Base-by-base conservation (phyloP, 2,888 invertebrate genomes). In the Spisula subtruncata region DNA sequence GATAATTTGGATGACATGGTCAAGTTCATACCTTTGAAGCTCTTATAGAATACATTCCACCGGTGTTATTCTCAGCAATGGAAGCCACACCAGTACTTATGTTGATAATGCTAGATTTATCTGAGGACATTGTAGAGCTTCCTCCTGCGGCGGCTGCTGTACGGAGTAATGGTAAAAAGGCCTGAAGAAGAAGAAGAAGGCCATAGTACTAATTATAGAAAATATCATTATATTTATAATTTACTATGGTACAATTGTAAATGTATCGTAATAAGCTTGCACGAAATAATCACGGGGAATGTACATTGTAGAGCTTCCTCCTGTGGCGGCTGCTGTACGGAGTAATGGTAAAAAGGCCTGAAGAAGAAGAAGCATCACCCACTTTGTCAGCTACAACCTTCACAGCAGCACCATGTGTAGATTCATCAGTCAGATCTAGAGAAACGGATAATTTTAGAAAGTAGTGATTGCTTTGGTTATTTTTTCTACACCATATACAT, bases 291-390 rank as follows among this genome's bases (percentile, higher is more conserved):
- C n/a, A n/a, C n/a, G n/a, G n/a, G n/a, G n/a, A n/a, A n/a, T n/a
- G n/a, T 82, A 79, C 5, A 90, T 6, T 25, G 83, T 51, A 18
- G 83, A 46, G n/a, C n/a, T n/a, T n/a, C n/a, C n/a, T 20, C 79
- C 51, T 16, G n/a, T 71, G 10, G 83, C 87, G 12, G 98, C 97
- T 10, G 98, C 99, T 25, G 99, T 99, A 97, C 98, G n/a, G n/a
- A n/a, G n/a, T 99, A 96, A 99, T 99, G 92, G 99, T 98, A 0
- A 99, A 97, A 48, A 99, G 97, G 96, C 99, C 99, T 0, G n/a
- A n/a, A n/a, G n/a, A n/a, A n/a, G 99, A 97, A 0, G 99, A 99
- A 83, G 97, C 96, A 0, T 97, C 97, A 25, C 90, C 90, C 14
- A 94, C 75, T 29, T 48, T 75, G 8, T 32, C 81, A 51, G 87